phyloP scores from a whole-genome alignment of 2,113 vertebrate species.

The Copsychus sechellarum region DNA sequence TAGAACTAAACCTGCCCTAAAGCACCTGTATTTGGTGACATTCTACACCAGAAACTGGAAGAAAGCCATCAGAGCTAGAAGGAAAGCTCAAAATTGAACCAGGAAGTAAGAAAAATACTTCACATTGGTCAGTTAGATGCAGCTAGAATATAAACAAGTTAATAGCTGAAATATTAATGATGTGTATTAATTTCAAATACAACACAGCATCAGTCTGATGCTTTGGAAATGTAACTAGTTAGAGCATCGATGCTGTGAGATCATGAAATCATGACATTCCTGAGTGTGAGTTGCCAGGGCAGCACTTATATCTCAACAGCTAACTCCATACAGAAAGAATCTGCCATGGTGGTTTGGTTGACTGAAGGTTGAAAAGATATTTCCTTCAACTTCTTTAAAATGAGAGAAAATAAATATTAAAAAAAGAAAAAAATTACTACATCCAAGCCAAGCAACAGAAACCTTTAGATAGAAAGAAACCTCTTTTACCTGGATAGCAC shows the following conservation, averaged over 20 bases:
- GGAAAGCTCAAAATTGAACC: not conserved
- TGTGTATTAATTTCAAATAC: not conserved
- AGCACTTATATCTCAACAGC: not conserved
- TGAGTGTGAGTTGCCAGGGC: not conserved
- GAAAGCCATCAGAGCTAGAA: not conserved
- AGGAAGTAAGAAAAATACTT: not conserved
- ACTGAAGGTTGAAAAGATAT: not conserved
- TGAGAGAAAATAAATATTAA: not conserved
- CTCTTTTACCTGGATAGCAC: not conserved
- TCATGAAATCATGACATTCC: not conserved
- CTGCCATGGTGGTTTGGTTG: not conserved
- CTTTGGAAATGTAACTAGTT: not conserved
- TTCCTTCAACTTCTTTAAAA: not conserved
- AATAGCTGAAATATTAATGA: slow-evolving; percentile 26
- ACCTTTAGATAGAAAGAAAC: not conserved
- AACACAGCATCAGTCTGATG: not conserved
- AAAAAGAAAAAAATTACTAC: not conserved
- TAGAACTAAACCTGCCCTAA: not conserved
- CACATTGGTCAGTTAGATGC: not conserved
- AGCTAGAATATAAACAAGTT: not conserved
- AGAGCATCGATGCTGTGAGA: not conserved
- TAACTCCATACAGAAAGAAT: not conserved
- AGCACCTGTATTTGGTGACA: fast-evolving
- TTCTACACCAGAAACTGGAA: not conserved
- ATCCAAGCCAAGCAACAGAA: not conserved